Evolutionary conservation across 2,888 invertebrate genomes (phyloP), one percentile per base, ranked within the genome.

Genomic region (Polydesmus complanatus): DNA sequence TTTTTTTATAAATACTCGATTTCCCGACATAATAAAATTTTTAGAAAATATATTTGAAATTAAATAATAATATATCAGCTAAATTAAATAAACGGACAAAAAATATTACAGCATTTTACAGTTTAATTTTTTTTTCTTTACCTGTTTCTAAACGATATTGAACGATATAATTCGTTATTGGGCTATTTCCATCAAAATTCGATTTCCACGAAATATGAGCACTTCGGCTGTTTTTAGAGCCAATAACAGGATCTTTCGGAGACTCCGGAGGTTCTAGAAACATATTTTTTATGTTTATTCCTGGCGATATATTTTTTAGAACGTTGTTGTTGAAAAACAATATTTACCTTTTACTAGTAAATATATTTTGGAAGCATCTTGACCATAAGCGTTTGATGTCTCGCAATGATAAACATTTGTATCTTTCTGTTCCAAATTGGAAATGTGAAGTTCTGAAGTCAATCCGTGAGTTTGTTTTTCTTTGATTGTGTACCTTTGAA

Each of bases 111-210:
- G n/a, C n/a, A n/a, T n/a, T n/a, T n/a, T n/a, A n/a, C n/a, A n/a
- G n/a, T n/a, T n/a, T n/a, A n/a, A n/a, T n/a, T n/a, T n/a, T n/a
- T n/a, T n/a, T n/a, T n/a, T n/a, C n/a, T n/a, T n/a, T n/a, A 64
- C 66, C 67, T 49, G 63, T 56, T 14, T 62, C 62, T 25, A 51
- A 56, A 50, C 65, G 65, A 54, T 66, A 67, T 22, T 67, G 65
- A 2, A 66, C 63, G 23, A 65, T 65, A 60, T 66, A 66, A 18
- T 64, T 61, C 1, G 61, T 61, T 27, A 67, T 63, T 21, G 65
- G 64, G 48, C 67, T 67, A 37, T 67, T 66, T 5, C 67, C 67
- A 53, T 64, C 65, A 55, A 66, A 67, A 26, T 65, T 63, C 5
- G 63, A 59, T 49, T 65, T 64, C 67, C 67, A 67, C 8, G 60